A percentile compares a stretch with the other conserved stretches of the same genome.
Evolutionary conservation across 2,888 invertebrate species (phyloP).

Genomic region (Tenodera sinensis): DNA sequence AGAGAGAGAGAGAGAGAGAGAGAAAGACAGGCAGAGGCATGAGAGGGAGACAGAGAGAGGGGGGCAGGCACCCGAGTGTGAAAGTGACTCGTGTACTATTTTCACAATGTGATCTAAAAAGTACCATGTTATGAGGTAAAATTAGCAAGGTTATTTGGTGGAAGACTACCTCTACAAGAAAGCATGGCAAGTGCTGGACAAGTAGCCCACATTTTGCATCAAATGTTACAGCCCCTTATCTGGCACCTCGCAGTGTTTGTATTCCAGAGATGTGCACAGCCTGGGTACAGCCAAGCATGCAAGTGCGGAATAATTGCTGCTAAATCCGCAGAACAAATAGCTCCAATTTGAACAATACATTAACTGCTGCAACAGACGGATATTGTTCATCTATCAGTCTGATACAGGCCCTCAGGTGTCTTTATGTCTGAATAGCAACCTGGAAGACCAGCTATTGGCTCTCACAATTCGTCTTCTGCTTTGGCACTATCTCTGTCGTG

Average conservation of each 20-base stretch:
- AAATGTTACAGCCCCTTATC: not conserved
- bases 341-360: not conserved
- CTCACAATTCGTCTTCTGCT: too few species aligned
- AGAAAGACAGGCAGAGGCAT: too few species aligned
- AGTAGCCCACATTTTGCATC: not conserved
- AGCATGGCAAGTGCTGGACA: not conserved
- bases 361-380: not conserved
- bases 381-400: not conserved
- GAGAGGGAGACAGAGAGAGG: too few species aligned
- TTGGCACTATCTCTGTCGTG: not conserved
- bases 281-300: not conserved
- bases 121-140: too few species aligned
- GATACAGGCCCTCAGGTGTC: not conserved
- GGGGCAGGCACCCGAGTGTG: too few species aligned
- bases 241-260: not conserved
- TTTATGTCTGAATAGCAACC: not conserved
- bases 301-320: not conserved
- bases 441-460: not conserved
- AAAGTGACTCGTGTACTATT: too few species aligned
- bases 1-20: too few species aligned
- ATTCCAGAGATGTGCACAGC: too few species aligned
- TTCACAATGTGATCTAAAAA: too few species aligned
- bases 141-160: too few species aligned
- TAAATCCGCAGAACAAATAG: not conserved
- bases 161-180: not conserved